phyloP scores from a whole-genome alignment of 2,113 vertebrate genomes.

The Anser brachyrhynchus region DNA sequence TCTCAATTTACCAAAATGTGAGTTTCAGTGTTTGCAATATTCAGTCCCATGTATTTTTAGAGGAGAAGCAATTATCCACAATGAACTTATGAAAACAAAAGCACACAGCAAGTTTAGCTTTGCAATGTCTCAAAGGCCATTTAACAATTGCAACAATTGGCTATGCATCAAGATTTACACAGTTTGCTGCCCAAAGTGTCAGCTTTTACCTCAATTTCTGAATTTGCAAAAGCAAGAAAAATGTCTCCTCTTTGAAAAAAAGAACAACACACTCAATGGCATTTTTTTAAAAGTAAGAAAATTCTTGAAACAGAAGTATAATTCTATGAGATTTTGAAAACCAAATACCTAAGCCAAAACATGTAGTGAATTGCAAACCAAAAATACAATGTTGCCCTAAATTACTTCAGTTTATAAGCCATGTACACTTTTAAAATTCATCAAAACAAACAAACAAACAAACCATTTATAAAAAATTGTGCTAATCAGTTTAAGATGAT shows the following conservation, averaged over 20 bases:
- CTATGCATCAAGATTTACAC: not conserved
- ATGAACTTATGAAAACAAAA: not conserved
- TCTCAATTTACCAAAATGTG: not conserved
- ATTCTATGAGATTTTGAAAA: not conserved
- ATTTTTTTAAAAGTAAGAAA: not conserved
- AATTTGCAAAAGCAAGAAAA: not conserved
- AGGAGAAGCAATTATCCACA: not conserved
- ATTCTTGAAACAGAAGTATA: not conserved
- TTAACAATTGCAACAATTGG: not conserved
- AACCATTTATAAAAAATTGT: not conserved
- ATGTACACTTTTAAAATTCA: not conserved
- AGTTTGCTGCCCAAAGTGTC: not conserved
- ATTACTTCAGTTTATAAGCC: not conserved
- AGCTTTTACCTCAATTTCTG: not conserved
- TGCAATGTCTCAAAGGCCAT: not conserved
- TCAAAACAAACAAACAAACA: not conserved
- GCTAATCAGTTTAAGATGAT: not conserved
- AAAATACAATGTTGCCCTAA: not conserved
- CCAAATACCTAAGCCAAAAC: not conserved
- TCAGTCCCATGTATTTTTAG: not conserved
- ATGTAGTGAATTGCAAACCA: not conserved
- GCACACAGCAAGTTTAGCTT: not conserved
- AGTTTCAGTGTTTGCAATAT: not conserved
- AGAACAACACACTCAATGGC: not conserved
- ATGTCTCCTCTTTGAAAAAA: not conserved